Percentiles rank a stretch among this genome's conserved stretches.
phyloP scores from a whole-genome alignment of 2,797 vertebrate species.

The Salmo trutta region DNA sequence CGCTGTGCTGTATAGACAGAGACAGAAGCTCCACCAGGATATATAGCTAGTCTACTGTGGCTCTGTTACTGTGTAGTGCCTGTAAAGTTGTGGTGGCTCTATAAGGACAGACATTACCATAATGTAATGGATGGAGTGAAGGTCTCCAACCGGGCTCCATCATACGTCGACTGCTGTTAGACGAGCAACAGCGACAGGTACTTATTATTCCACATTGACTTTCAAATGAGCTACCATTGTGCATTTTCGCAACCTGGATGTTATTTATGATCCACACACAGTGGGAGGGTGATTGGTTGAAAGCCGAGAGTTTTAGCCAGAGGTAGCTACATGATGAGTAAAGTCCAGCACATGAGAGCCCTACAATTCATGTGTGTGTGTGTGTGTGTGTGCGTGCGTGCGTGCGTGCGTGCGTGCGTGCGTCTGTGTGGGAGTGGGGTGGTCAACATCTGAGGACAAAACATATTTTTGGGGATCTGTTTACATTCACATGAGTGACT shows the following conservation, averaged over 20 bases:
- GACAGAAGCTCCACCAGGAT: not conserved
- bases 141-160: constrained; percentile 20
- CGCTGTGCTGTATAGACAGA: not conserved
- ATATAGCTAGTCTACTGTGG: not conserved
- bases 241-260: constrained; percentile 29
- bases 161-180: constrained; percentile 22
- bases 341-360: constrained; percentile 10
- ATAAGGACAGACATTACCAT: constrained; percentile 15
- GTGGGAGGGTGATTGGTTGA: constrained; percentile 53
- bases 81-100: not conserved
- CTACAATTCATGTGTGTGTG: constrained; percentile 12
- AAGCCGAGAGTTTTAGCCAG: constrained; percentile 37
- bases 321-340: constrained; percentile 17
- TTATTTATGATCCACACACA: constrained; percentile 55
- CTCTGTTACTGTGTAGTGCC: not conserved
- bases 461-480: constrained; percentile 10
- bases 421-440: constrained; percentile 19
- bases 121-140: constrained; percentile 43
- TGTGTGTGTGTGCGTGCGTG: constrained; percentile 4
- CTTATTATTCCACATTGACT: constrained; percentile 58
- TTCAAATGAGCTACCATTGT: constrained; percentile 53
- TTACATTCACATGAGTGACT: constrained; percentile 3
- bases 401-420: too few species aligned
- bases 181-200: constrained; percentile 43
- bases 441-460: constrained; percentile 21